Base-by-base conservation (phyloP, 2,888 invertebrate genomes). In the Drosophila paracracens region DNA sequence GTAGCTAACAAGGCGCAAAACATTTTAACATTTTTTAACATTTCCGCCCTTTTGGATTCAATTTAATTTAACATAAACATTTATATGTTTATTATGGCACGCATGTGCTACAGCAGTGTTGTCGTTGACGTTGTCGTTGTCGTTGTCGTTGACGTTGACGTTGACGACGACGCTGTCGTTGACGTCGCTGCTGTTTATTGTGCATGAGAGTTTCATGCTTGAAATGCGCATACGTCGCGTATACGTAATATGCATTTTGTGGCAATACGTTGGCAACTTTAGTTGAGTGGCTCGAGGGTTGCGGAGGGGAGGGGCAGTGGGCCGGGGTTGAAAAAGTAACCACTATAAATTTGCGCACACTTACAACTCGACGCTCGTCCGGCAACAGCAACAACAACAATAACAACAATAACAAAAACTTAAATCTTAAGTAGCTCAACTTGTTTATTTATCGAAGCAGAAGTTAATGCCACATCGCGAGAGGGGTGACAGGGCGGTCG, bases 351-450 rank as follows among this genome's bases (percentile, higher is more conserved):
- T 85, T 88, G 80, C 74, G 66, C 83, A 75, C 83, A 88, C 79
- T 82, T 82, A 72, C 82, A 76, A 79, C 76, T 76, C 71, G 65
- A 79, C 79, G 82, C 82, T 85, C 77, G 77, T 75, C 70, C 88
- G 59, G 72, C 73, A 82, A 82, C 76, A 72, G 69, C 61, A 65
- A 21, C 53, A 51, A 29, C 57, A 67, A 51, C 63, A 73, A 56
- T 54, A 52, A 59, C 52, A 71, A 69, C 69, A 43, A 64, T 59
- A 74, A 69, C 74, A 74, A 58, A 76, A 87, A 89, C 85, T 87
- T 87, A 83, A 87, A 81, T 87, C 89, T 87, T 87, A 88, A 87
- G 87, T 89, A 87, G 87, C 89, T 87, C 85, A 89, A 89, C 87
- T 87, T 89, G 89, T 88, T 85, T 87, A 89, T 87, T 87, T 85